Evolutionary conservation across 2,113 vertebrate species (phyloP).

Genomic region (Argyrosomus japonicus): DNA sequence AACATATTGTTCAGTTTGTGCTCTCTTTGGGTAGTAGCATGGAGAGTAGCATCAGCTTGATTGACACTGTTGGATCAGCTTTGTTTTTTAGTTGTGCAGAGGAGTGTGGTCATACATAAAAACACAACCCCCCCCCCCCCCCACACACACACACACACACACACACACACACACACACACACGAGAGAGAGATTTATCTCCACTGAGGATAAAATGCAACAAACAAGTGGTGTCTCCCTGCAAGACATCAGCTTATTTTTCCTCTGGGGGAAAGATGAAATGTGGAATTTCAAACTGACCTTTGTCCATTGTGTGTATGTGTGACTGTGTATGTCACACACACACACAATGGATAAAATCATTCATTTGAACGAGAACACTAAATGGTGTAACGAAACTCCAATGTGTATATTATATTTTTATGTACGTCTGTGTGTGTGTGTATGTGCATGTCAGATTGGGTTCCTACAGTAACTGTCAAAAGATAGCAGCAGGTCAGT

Average conservation of each 20-base stretch:
- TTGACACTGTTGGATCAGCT: background rate
- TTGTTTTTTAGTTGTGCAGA: constrained; percentile 6
- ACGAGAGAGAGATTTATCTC: constrained; percentile 1
- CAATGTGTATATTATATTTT: background rate
- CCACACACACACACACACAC: constrained; percentile 25
- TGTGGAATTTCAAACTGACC: constrained; percentile 13
- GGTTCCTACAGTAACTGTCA: constrained; percentile 65
- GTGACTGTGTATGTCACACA: constrained; percentile 7
- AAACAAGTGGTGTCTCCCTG: constrained; percentile 11
- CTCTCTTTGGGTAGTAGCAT: constrained; percentile 3
- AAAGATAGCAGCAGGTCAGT: constrained; percentile 30
- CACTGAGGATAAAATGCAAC: background rate
- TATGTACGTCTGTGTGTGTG: background rate
- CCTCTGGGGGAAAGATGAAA: constrained; percentile 6
- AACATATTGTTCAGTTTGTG: constrained; percentile 25
- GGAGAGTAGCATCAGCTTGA: background rate
- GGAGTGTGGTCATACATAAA: constrained; percentile 25
- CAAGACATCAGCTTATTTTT: background rate
- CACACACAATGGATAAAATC: constrained; percentile 20
- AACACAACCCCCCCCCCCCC: too few relatives aligned
- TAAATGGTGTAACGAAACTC: constrained; percentile 30
- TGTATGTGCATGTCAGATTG: constrained; percentile 15
- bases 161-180: constrained; percentile 33
- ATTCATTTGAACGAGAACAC: constrained; percentile 15
- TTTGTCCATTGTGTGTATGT: background rate